Conservation (phyloP, 2,888 invertebrate genomes). For the Lycia hirtaria region DNA sequence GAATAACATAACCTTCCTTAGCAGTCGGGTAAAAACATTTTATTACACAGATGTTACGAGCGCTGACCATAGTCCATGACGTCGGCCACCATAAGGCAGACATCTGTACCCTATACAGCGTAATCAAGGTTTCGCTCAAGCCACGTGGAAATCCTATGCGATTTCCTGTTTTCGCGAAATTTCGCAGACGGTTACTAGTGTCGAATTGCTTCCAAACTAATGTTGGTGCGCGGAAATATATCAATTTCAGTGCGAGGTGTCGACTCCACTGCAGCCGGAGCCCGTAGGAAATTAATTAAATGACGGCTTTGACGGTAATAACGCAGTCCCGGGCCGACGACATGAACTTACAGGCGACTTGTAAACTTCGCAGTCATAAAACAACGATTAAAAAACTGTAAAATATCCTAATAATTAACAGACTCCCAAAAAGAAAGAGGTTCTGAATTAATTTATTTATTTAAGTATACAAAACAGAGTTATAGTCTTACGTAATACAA, state of each 20-base stretch:
- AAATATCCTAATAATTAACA: too few species aligned
- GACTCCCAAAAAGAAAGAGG: too few species aligned
- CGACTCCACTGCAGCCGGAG: constrained; percentile 52
- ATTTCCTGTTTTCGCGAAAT: constrained; percentile 3
- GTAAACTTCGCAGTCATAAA: too few species aligned
- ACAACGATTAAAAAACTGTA: too few species aligned
- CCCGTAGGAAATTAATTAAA: constrained; percentile 59
- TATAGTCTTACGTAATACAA: too few species aligned
- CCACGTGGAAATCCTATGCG: constrained; percentile 7
- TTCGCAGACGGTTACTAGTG: too few species aligned
- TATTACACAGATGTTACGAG: background rate
- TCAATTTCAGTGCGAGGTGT: constrained; percentile 44
- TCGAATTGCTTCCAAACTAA: constrained; percentile 16
- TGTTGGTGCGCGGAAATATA: constrained; percentile 6
- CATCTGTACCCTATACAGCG: constrained; percentile 6
- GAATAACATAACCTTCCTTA: too few species aligned
- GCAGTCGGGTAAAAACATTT: too few species aligned
- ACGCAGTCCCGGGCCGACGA: constrained; percentile 50
- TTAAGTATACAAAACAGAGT: too few species aligned
- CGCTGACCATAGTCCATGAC: background rate
- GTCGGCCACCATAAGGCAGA: background rate
- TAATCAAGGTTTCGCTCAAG: constrained; percentile 2
- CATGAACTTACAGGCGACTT: background rate
- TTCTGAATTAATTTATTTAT: too few species aligned
- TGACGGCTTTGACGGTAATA: constrained; percentile 60